Conservation (phyloP, 2,888 invertebrate species). For the Lomographa bimaculata region DNA sequence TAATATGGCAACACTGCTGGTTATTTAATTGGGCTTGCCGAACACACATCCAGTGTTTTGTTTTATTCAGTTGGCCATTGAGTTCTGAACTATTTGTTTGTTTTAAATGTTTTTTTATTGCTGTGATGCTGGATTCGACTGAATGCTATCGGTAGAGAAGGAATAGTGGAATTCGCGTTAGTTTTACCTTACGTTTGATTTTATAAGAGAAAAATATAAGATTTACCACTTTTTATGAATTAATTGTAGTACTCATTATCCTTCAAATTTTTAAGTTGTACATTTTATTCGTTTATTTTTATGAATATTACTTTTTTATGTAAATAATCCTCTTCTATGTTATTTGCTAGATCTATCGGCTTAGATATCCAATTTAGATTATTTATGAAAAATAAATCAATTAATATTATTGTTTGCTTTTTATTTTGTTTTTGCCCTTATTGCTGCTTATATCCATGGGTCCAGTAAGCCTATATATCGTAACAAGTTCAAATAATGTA, state of each 20-base stretch:
- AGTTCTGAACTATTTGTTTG: slow-evolving; percentile 39
- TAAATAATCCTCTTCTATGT: slow-evolving; percentile 71
- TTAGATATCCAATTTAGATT: slow-evolving; percentile 77
- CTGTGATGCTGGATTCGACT: slow-evolving; percentile 65
- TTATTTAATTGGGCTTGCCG: slow-evolving; percentile 29
- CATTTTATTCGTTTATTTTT: slow-evolving; percentile 68
- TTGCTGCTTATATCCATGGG: slow-evolving; percentile 49
- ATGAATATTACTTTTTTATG: slow-evolving; percentile 63
- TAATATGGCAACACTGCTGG: slow-evolving; percentile 38
- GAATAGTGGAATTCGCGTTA: slow-evolving; percentile 49
- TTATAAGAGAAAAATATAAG: slow-evolving; percentile 43
- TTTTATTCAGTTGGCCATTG: slow-evolving; percentile 49
- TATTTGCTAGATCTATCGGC: slow-evolving; percentile 67
- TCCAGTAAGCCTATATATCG: slow-evolving; percentile 49
- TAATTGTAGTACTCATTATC: slow-evolving; percentile 53
- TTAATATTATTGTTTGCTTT: slow-evolving; percentile 60
- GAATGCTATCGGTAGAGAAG: slow-evolving; percentile 55
- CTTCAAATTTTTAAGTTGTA: slow-evolving; percentile 72
- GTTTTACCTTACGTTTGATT: slow-evolving; percentile 47
- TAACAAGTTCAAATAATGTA: slow-evolving; percentile 41
- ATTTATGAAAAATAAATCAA: slow-evolving; percentile 80
- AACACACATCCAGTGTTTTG: slow-evolving; percentile 38
- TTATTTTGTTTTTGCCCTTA: slow-evolving; percentile 48
- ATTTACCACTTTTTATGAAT: slow-evolving; percentile 46
- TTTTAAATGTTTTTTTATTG: too few species aligned